Conservation (phyloP, 1,140 invertebrate species). For the Cydia amplana region DNA sequence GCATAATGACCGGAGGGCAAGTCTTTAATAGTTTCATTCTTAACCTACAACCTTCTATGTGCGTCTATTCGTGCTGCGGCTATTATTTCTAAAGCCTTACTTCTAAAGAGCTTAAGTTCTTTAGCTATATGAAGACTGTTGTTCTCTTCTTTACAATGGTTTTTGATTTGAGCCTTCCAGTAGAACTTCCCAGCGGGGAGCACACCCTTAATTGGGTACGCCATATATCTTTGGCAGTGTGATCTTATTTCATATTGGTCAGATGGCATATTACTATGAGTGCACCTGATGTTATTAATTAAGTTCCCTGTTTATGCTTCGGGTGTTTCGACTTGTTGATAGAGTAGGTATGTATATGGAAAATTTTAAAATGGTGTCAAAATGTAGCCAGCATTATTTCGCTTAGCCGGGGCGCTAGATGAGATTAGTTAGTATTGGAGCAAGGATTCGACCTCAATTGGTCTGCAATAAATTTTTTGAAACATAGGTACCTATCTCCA, state of each 20-base stretch:
- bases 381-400: too few species aligned
- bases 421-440: too few species aligned
- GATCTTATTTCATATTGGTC: slow-evolving; percentile 53
- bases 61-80: slow-evolving; percentile 21
- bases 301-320: slow-evolving; percentile 17
- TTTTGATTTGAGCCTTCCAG: slow-evolving; percentile 52
- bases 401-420: too few species aligned
- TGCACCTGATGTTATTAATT: slow-evolving; percentile 28
- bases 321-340: not conserved
- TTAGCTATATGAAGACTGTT: not conserved
- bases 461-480: too few species aligned
- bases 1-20: slow-evolving; percentile 62
- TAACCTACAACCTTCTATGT: slow-evolving; percentile 43
- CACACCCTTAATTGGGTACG: slow-evolving; percentile 70
- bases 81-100: slow-evolving; percentile 30
- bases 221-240: slow-evolving; percentile 64
- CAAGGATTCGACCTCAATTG: not conserved
- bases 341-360: not conserved
- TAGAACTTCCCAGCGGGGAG: slow-evolving; percentile 69
- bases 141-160: not conserved
- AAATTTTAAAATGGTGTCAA: not conserved
- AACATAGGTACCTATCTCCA: too few species aligned
- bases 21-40: slow-evolving; percentile 61
- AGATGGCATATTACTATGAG: slow-evolving; percentile 35
- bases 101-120: not conserved